Conservation (phyloP, 2,888 invertebrate genomes). For the Epsilonema sp. region DNA sequence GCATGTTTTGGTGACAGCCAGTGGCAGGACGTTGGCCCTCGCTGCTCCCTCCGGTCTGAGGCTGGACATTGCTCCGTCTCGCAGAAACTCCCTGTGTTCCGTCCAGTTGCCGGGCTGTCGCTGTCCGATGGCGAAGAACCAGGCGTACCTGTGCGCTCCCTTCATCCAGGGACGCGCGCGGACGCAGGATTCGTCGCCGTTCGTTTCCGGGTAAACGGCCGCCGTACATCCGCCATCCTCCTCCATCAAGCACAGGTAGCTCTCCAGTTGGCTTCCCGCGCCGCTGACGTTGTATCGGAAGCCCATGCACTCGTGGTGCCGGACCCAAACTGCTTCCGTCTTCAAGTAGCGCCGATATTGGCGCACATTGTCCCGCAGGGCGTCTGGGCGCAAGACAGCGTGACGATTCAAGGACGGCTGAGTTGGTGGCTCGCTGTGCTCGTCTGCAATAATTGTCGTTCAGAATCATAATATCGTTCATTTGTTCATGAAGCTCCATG, state of each 20-base stretch:
- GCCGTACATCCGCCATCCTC: neutral
- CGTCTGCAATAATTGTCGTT: neutral
- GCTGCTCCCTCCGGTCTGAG: too few relatives aligned
- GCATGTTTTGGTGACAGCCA: too few relatives aligned
- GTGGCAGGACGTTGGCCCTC: too few relatives aligned
- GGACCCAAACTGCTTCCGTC: slow-evolving; percentile 17
- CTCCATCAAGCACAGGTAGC: neutral
- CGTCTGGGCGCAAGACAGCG: slow-evolving; percentile 1
- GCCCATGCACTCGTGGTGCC: slow-evolving; percentile 19
- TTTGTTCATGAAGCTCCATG: too few relatives aligned
- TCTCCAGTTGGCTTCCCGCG: neutral
- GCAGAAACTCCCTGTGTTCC: too few relatives aligned
- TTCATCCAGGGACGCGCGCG: slow-evolving; percentile 10
- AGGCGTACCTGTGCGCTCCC: slow-evolving; percentile 9
- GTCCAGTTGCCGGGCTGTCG: neutral
- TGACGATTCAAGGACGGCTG: neutral
- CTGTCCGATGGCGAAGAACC: slow-evolving; percentile 11
- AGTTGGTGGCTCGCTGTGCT: too few relatives aligned
- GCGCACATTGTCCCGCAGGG: too few relatives aligned
- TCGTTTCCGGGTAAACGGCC: slow-evolving; percentile 1
- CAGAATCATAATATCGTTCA: too few relatives aligned
- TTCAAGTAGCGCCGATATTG: slow-evolving; percentile 17
- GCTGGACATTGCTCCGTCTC: too few relatives aligned
- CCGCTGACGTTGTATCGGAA: slow-evolving; percentile 14
- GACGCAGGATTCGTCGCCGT: slow-evolving; percentile 8